Evolutionary conservation across 92 coral and sea anemone species (phyloP), one percentile per base, ranked within the genome.

Genomic region (Palythoa grandis): DNA sequence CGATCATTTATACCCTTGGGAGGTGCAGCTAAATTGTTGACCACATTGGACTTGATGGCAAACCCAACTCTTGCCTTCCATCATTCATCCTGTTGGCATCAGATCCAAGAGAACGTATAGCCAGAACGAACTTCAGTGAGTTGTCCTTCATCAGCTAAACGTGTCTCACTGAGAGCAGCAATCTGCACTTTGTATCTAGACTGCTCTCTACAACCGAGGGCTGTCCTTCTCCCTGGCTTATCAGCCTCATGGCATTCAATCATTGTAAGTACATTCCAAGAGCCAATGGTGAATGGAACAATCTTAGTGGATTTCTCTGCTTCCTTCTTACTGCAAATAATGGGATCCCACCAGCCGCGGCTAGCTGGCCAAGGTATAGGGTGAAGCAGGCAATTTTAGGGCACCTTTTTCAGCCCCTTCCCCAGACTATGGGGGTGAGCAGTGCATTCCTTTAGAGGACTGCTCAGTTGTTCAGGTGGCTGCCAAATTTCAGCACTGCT

Each of bases 401-500:
- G 60, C 60, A 54, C 60, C 5, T 54, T 15, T 54, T 15, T 54
- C 2, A 15, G n/a, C 60, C 87, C 84, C 78, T 17, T 91, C 77
- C 88, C 72, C 93, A 77, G 7, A 86, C 83, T n/a, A 71, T 11
- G 50, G 87, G 61, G 82, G 92, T 86, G 89, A 89, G 89, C 92
- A 86, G 92, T 78, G 89, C 79, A 24, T 1, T 87, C 89, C 93
- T 86, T 70, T 69, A 89, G 43, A 79, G 87, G 87, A 87, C 92
- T 85, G 87, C 87, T 88, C 71, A 58, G 87, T 72, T 89, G 35
- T 86, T 88, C 87, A 85, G 91, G 74, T 1, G 76, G 83, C 85
- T 83, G 87, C 89, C 87, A 78, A 67, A 74, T 53, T 85, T 80
- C 87, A 53, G 37, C 63, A 74, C 80, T 72, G 82, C 82, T 56